Conservation (phyloP, 2,797 vertebrate species). For the Sparidentex hasta region DNA sequence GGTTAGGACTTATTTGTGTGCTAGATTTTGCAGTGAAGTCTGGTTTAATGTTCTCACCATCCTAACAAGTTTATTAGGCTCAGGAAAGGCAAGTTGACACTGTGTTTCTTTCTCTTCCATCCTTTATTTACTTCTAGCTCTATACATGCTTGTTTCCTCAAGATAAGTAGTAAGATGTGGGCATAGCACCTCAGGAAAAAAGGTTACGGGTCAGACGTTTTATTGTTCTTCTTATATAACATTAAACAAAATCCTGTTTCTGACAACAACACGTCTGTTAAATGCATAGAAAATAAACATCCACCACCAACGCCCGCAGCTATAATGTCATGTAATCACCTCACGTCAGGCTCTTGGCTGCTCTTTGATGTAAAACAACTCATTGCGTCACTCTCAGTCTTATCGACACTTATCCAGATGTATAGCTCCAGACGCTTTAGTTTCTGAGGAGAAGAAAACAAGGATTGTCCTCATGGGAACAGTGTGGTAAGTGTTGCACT, state of each 20-base stretch:
- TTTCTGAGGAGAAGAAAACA: conserved; percentile 50
- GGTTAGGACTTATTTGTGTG: neutral
- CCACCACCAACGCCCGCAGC: neutral
- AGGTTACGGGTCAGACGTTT: neutral
- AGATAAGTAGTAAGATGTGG: neutral
- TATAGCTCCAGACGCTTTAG: conserved; percentile 40
- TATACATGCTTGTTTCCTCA: neutral
- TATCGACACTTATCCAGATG: conserved; percentile 52
- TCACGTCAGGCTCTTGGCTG: conserved; percentile 29
- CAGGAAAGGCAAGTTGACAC: neutral
- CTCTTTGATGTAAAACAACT: conserved; percentile 53
- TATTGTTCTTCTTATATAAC: neutral
- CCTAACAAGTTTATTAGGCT: neutral
- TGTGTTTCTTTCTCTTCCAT: neutral
- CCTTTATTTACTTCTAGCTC: neutral
- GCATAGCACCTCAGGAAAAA: neutral
- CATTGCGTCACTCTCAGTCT: conserved; percentile 46
- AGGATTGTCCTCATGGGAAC: conserved; percentile 57
- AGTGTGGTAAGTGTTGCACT: conserved; percentile 36
- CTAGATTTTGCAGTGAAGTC: neutral
- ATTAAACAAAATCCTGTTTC: neutral
- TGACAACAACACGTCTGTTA: neutral
- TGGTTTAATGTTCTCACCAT: neutral
- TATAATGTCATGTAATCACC: conserved; percentile 13
- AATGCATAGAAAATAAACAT: conserved; percentile 22